Evolutionary conservation across 2,113 vertebrate species (phyloP).

Genomic region (Paraplagusia blochii): DNA sequence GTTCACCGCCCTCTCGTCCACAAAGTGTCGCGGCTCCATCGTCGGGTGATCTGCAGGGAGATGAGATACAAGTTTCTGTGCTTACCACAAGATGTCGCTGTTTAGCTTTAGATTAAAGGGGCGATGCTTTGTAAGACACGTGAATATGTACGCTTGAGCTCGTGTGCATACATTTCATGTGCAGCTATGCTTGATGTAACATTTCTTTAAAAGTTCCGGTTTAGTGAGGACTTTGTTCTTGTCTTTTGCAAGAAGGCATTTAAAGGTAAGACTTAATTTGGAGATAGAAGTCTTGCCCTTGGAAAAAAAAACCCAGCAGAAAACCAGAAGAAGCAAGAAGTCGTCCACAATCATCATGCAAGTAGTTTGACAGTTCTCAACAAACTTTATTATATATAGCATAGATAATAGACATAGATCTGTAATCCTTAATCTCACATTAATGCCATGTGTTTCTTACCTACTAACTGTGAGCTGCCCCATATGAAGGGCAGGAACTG

Average conservation of each 20-base stretch:
- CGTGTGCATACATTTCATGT: neutral
- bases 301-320: too few relatives aligned
- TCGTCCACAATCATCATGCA: too few relatives aligned
- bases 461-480: conserved; percentile 93
- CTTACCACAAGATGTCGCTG: conserved; percentile 26
- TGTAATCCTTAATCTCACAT: too few relatives aligned
- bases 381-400: too few relatives aligned
- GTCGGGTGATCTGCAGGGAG: conserved; percentile 81
- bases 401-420: too few relatives aligned
- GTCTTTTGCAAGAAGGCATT: too few relatives aligned
- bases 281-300: too few relatives aligned
- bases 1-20: conserved; percentile 88
- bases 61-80: conserved; percentile 11
- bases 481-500: conserved; percentile 98
- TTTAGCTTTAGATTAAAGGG: neutral
- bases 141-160: neutral
- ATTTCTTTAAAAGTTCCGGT: too few relatives aligned
- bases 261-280: too few relatives aligned
- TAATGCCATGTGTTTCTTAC: conserved; percentile 20
- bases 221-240: too few relatives aligned
- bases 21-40: conserved; percentile 90
- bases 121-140: neutral
- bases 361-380: too few relatives aligned
- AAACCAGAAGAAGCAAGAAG: too few relatives aligned
- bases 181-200: neutral